Base-by-base conservation (phyloP, 2,888 invertebrate species). In the Mystacides longicornis region DNA sequence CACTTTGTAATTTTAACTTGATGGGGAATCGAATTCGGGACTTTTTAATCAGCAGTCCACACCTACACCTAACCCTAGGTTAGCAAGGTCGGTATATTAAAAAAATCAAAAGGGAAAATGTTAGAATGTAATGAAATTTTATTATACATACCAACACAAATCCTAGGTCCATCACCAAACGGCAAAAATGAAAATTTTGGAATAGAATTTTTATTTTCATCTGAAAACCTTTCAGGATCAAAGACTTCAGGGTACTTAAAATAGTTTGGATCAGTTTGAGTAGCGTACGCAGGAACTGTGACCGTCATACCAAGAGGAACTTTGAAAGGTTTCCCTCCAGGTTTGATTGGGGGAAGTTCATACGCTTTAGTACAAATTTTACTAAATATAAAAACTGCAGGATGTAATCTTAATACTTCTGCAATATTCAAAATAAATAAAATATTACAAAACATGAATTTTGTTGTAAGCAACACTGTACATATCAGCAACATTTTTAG, bases 171-270 rank as follows among this genome's bases (percentile, higher is more conserved):
- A 49, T 69, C 68, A 11, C 72, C 71, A 54, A 73, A 73, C 1
- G 72, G 72, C 51, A 71, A 59, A 55, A 67, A 71, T 1, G 66
- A 64, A 18, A 65, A 66, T 31, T 63, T 64, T 16, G 63, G 64
- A 21, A 63, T 64, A 23, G 63, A 63, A 3, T 57, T 60, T 22
- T 64, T 64, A 3, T 64, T 65, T 52, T 73, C 71, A 7, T 69
- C 67, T 19, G 62, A 64, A 61, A 79, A 79, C 49, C 79, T 66
- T 56, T 75, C 75, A 1, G 80, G 80, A 60, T 78, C 72, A 62
- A 79, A 81, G 60, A 66, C 69, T 1, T 73, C 68, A 0, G 80
- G 79, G n/a, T 79, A 65, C 0, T 75, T 71, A 62, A 68, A 80
- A 62, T 72, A 69, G 4, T 72, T 64, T 1, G 72, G 68, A 64